These are phyloP conservation scores for Orchesella flavescens DNA, from an alignment of 2,888 invertebrate species.

Conservation along the genomic window DNA sequence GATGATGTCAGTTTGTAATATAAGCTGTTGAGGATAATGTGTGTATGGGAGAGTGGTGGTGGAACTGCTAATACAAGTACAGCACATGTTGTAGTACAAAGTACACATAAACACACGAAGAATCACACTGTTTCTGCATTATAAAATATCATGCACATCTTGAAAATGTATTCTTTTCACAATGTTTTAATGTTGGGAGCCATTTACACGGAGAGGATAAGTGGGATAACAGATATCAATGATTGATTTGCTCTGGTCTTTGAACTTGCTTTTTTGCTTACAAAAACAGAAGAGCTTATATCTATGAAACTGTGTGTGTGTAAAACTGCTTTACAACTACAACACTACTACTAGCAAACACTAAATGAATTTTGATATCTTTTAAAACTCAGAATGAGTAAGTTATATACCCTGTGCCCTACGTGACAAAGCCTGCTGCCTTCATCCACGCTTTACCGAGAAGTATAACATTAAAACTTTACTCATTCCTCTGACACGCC, in stretches of 20 bases:
- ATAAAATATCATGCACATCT: constrained; percentile 5
- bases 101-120: neutral
- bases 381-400: neutral
- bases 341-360: too few species aligned
- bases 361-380: constrained; percentile 1
- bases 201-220: neutral
- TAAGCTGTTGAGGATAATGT: neutral
- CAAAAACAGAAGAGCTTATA: neutral
- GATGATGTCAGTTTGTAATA: constrained; percentile 3
- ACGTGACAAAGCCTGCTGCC: too few species aligned
- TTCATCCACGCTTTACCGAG: constrained; percentile 1
- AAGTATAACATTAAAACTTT: neutral
- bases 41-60: neutral
- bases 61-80: neutral
- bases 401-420: too few species aligned
- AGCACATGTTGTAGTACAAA: constrained; percentile 10
- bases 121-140: neutral
- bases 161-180: constrained; percentile 14
- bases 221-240: constrained; percentile 38
- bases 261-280: constrained; percentile 60
- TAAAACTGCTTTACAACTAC: neutral
- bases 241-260: constrained; percentile 66
- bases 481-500: constrained; percentile 6
- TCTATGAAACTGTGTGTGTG: neutral
- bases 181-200: neutral